These are phyloP conservation scores for Channa maculata DNA, from an alignment of 2,113 vertebrate species.

Conservation along the genomic window DNA sequence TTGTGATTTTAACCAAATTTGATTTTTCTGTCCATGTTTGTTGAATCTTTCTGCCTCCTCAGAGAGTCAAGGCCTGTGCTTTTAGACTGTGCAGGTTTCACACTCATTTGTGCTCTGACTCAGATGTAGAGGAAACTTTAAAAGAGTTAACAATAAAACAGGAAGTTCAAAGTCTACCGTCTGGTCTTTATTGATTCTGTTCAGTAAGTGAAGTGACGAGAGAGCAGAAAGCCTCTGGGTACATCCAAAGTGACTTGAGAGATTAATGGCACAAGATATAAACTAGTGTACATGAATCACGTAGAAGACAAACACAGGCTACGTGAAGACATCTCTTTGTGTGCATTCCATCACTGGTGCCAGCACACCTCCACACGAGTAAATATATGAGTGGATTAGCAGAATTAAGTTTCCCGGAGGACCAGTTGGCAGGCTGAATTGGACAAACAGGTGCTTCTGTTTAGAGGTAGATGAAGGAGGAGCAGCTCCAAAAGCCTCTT, in stretches of 20 bases:
- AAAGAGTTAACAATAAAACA: constrained; percentile 13
- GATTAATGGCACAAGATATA: constrained; percentile 40
- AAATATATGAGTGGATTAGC: constrained; percentile 61
- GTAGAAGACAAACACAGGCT: constrained; percentile 39
- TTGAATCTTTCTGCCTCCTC: neutral
- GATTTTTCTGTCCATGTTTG: too few species aligned
- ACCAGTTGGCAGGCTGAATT: constrained; percentile 56
- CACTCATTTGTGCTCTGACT: neutral
- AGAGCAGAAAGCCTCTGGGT: neutral
- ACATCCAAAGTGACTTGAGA: constrained; percentile 19
- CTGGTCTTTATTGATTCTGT: constrained; percentile 9
- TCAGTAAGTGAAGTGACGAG: neutral
- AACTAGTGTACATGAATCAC: constrained; percentile 31
- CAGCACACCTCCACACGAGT: constrained; percentile 43
- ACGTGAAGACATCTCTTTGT: constrained; percentile 9
- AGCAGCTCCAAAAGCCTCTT: constrained; percentile 8
- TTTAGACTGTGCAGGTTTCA: constrained; percentile 17
- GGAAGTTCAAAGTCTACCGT: constrained; percentile 14
- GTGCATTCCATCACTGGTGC: constrained; percentile 15
- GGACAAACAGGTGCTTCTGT: constrained; percentile 56
- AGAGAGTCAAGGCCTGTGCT: constrained; percentile 6
- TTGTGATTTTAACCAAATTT: constrained; percentile 11
- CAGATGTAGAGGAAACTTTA: constrained; percentile 4
- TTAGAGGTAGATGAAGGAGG: constrained; percentile 38
- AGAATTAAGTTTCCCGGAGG: constrained; percentile 48